Base-by-base conservation (phyloP, 2,888 invertebrate species). In the Cerastoderma edule region DNA sequence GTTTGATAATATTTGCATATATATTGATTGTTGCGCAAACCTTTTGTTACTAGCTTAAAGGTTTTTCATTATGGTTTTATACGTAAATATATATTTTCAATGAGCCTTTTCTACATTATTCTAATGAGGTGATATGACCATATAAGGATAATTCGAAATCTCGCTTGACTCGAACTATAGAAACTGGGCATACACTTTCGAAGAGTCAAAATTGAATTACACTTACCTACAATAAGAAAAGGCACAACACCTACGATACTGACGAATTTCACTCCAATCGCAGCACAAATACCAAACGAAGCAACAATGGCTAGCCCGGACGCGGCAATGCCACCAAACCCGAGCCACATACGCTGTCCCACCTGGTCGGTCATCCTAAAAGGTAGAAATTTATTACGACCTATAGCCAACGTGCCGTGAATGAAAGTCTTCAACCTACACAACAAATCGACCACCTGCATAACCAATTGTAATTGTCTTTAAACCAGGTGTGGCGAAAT, bases 171-270 rank as follows among this genome's bases (percentile, higher is more conserved):
- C n/a, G n/a, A n/a, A n/a, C n/a, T n/a, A n/a, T n/a, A n/a, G n/a
- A n/a, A n/a, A n/a, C n/a, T n/a, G n/a, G n/a, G n/a, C n/a, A n/a
- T n/a, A n/a, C n/a, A n/a, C n/a, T n/a, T n/a, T n/a, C n/a, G n/a
- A n/a, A 16, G 16, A 22, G 6, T 24, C 53, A 8, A n/a, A 8
- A 8, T 39, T 39, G 8, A 39, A 16, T 10, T 5, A n/a, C 13
- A 53, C 60, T 32, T 46, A 67, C 63, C 63, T 5, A 66, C 44
- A 27, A 75, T 48, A 28, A 71, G 67, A 48, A 72, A 72, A 2
- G 72, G 72, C 22, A 67, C 33, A 5, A 67, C 67, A 0, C 72
- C 72, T 0, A 67, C 72, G n/a, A 72, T 72, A 33, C 72, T 72
- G 67, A 72, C 72, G 32, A 72, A 72, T 5, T 72, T 60, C 4